phyloP scores from a whole-genome alignment of 2,888 invertebrate species.

The Drosophila limbata region DNA sequence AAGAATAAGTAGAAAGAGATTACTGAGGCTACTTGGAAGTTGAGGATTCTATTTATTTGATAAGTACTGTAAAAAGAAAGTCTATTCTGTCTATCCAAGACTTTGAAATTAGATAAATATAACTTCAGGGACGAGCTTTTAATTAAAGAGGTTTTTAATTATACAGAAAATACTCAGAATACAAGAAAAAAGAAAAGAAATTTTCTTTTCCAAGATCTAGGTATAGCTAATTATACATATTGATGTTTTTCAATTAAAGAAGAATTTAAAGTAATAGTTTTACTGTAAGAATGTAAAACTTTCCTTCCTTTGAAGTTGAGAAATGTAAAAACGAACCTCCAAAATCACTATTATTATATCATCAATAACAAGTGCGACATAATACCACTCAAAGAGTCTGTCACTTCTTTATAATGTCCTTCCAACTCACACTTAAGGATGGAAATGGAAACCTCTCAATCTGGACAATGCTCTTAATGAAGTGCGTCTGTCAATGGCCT shows the following conservation, averaged over 20 bases:
- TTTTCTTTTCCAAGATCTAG: no score
- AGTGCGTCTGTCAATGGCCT: conserved; percentile 13
- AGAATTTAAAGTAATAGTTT: not conserved
- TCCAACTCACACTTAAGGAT: not conserved
- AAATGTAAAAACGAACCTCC: not conserved
- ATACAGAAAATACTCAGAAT: no score
- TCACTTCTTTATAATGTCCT: not conserved
- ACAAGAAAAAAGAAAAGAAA: no score
- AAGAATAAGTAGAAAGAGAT: not conserved
- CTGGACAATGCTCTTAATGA: conserved; percentile 20
- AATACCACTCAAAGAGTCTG: not conserved
- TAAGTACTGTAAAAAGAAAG: not conserved
- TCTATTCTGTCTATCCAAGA: no score
- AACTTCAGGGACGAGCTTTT: no score
- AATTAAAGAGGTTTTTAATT: no score
- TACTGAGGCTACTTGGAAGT: conserved; percentile 1
- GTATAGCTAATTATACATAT: not conserved
- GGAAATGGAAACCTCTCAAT: conserved; percentile 3
- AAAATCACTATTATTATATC: not conserved
- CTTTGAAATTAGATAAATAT: no score
- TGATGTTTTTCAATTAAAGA: not conserved
- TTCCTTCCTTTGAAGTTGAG: not conserved
- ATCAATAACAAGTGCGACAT: not conserved
- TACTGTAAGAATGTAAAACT: not conserved
- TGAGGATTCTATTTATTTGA: not conserved